Conservation (phyloP, 2,113 vertebrate genomes). For the Saccopteryx bilineata region DNA sequence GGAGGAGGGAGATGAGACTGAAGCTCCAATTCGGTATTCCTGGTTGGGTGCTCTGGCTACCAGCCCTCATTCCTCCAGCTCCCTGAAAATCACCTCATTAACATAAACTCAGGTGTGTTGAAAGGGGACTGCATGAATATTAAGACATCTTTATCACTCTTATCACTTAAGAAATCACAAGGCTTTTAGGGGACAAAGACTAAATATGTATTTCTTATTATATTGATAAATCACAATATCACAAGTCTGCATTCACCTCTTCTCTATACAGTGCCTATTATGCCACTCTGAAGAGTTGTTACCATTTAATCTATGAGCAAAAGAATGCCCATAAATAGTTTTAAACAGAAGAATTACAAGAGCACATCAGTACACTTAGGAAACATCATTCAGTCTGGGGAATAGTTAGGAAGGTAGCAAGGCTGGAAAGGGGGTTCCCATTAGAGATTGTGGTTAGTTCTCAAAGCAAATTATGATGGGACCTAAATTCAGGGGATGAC, state of each 20-base stretch:
- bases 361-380: neutral
- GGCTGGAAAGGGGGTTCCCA: neutral
- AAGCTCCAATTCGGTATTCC: neutral
- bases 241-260: neutral
- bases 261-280: neutral
- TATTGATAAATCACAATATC: neutral
- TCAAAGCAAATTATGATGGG: neutral
- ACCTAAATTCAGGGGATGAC: neutral
- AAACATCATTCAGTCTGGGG: neutral
- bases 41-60: neutral
- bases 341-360: slow-evolving; percentile 1
- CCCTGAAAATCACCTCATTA: neutral
- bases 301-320: neutral
- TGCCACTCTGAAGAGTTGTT: slow-evolving; percentile 5
- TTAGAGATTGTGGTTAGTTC: neutral
- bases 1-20: neutral
- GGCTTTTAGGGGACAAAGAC: neutral
- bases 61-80: neutral
- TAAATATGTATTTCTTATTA: neutral
- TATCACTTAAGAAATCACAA: neutral
- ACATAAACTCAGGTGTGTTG: neutral
- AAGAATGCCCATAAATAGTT: neutral
- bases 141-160: neutral
- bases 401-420: neutral
- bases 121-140: neutral